Conservation (phyloP, 2,888 invertebrate species). For the Troides oblongomaculatus region DNA sequence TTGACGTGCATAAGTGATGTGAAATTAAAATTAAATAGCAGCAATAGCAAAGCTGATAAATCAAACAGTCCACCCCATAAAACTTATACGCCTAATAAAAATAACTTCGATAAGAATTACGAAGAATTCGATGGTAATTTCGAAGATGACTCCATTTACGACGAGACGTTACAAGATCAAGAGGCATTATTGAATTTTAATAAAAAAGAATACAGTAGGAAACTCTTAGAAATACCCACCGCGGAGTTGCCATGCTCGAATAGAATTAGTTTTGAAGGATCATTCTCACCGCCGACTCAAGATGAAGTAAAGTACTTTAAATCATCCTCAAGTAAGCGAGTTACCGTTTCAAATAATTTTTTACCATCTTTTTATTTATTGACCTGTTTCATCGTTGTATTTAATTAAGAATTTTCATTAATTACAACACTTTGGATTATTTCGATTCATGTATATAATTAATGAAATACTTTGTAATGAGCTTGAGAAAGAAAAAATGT, state of each 20-base stretch:
- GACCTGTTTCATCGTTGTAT: background rate
- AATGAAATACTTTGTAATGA: background rate
- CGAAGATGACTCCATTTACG: conserved; percentile 61
- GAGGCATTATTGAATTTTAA: conserved; percentile 53
- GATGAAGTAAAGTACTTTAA: conserved; percentile 73
- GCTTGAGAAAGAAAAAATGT: background rate
- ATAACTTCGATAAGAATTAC: conserved; percentile 51
- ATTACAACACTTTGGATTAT: background rate
- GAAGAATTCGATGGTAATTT: conserved; percentile 57
- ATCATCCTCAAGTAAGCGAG: conserved; percentile 50
- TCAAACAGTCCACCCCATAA: conserved; percentile 29
- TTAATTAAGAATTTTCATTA: background rate
- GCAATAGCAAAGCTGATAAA: conserved; percentile 49
- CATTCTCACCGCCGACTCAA: conserved; percentile 68
- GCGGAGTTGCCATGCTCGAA: conserved; percentile 68
- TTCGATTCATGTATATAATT: background rate
- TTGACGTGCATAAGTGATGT: conserved; percentile 84
- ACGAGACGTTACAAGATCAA: conserved; percentile 69
- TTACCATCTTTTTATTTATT: background rate
- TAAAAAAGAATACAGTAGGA: conserved; percentile 62
- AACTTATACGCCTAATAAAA: conserved; percentile 27
- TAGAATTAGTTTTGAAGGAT: conserved; percentile 59
- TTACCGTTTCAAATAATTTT: conserved; percentile 16
- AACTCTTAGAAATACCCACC: conserved; percentile 61
- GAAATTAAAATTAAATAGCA: conserved; percentile 50